Evolutionary conservation across 1,140 invertebrate genomes (phyloP).

Genomic region (Sesamia nonagrioides): DNA sequence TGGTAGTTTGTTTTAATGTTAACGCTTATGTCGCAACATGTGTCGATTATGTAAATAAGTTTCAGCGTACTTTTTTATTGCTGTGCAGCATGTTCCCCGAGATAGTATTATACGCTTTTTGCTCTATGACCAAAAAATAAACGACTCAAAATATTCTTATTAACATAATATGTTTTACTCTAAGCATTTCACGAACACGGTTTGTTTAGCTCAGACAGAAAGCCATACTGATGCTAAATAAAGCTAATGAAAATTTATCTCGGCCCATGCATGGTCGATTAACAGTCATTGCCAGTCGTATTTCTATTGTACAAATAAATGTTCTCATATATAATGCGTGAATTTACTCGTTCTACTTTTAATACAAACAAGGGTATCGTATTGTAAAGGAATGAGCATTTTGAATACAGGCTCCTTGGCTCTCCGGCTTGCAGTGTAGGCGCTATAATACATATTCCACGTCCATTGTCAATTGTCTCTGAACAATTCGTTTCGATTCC

Average conservation of each 20-base stretch:
- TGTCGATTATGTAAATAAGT: constrained; percentile 55
- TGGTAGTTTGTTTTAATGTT: constrained; percentile 58
- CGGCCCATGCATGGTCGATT: constrained; percentile 5
- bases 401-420: constrained; percentile 57
- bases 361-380: constrained; percentile 53
- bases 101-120: neutral
- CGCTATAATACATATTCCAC: constrained; percentile 63
- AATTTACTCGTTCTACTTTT: constrained; percentile 56
- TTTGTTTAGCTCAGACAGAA: neutral
- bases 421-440: constrained; percentile 56
- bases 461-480: constrained; percentile 67
- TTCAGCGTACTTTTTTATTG: constrained; percentile 38
- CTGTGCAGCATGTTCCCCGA: constrained; percentile 2
- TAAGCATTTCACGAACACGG: too few relatives aligned
- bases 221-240: constrained; percentile 3
- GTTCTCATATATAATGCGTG: constrained; percentile 44
- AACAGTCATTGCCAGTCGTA: constrained; percentile 2
- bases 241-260: constrained; percentile 35
- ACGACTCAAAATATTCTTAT: neutral
- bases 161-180: neutral
- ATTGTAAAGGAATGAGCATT: constrained; percentile 45
- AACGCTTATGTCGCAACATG: constrained; percentile 47
- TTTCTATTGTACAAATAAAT: constrained; percentile 25
- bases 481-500: constrained; percentile 58
- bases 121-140: neutral